Base-by-base conservation (phyloP, 1,140 invertebrate species). In the Drosophila orosa region DNA sequence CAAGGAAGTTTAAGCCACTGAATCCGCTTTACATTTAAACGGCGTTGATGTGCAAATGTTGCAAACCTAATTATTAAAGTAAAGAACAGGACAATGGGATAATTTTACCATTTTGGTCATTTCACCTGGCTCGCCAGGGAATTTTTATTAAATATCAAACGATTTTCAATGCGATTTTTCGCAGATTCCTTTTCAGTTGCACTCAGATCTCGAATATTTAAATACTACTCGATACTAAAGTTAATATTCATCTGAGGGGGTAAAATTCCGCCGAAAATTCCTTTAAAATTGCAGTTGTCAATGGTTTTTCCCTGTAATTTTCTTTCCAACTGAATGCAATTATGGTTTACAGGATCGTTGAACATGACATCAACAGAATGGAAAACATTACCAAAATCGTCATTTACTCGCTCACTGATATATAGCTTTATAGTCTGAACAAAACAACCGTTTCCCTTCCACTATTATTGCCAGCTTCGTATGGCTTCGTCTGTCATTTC, bases 301-400 rank as follows among this genome's bases (percentile, higher is more conserved):
- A 22, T 29, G 29, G 8, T 29, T 45, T 15, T 12, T 15, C 22
- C 13, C 24, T 24, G 24, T 12, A 33, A 66, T 31, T 31, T 25
- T 40, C 27, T 17, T 25, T 48, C 24, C 12, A 50, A 3, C 12
- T 24, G 39, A 24, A 56, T 68, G 48, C 29, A 45, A 68, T 69
- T 69, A 69, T 68, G 25, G 40, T 33, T 39, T 45, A n/a, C 60
- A 33, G 17, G 6, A 31, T 40, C n/a, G 25, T 39, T 31, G 22
- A 44, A 45, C 48, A 45, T 24, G 47, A 29, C 48, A 69, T 69
- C 45, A 29, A 56, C 67, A 24, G 22, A 47, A 54, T 71, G 44
- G 24, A 19, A 33, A 47, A 69, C 40, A 69, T 45, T 37, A 33
- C 67, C 65, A 47, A 47, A 55, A 66, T 29, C 31, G 50, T 22